Base-by-base conservation (phyloP, 2,113 vertebrate genomes). In the Parus major region DNA sequence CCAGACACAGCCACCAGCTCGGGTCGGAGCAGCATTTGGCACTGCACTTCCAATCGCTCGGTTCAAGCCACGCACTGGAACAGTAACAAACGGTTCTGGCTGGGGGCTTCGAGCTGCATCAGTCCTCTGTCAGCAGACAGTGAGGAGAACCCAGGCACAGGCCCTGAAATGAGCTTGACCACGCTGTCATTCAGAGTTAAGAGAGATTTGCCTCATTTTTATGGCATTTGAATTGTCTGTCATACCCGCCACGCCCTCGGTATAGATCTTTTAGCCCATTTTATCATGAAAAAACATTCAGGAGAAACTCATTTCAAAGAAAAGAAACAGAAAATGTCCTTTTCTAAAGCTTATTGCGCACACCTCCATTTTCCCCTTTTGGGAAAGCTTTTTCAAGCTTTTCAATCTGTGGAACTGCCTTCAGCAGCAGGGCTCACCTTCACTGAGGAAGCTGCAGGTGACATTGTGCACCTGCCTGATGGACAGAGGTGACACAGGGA, bases 401-500 rank as follows among this genome's bases (percentile, higher is more conserved):
- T 3, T 21, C 18, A 3, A 44, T 39, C 19, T 39, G 56, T 0
- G 27, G 71, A 93, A n/a, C 20, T 71, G 72, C 49, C 15, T 52
- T 56, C 29, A 68, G 47, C 70, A 69, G 79, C 23, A 61, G 35
- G 41, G 47, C 31, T 84, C 66, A 76, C 57, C 66, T 76, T 27
- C 20, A 17, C 22, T 22, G n/a, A 39, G 10, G 15, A 6, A 44
- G 70, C 31, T 47, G 44, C 11, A 39, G 61, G 41, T 20, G 39
- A 72, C 77, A 29, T 17, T 19, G 25, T 1, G 10, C 9, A 71
- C 11, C 8, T 7, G 46, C 59, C 46, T 72, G 56, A 5, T n/a
- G 56, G 82, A 63, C 12, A 10, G 75, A 95, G 71, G 88, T 96
- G 88, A 93, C 93, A 90, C 82, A 71, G 72, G 89, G 73, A 95